These are phyloP conservation scores for Ctenochaetus hawaiiensis DNA, from an alignment of 2,797 vertebrate species.

Conservation along the genomic window DNA sequence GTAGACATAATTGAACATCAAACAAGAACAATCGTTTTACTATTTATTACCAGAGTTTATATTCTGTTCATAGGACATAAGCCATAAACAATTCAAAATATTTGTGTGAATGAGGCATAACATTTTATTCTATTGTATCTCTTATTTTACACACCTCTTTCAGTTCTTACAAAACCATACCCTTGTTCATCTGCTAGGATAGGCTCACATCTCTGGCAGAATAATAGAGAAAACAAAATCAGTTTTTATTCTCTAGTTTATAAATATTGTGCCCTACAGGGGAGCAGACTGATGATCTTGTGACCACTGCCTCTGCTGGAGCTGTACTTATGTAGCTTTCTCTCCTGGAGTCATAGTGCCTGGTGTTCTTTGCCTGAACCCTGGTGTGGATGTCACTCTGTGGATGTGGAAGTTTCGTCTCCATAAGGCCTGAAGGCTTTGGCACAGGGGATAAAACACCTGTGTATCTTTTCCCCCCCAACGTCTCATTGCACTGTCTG, in stretches of 20 bases:
- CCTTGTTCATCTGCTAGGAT: background rate
- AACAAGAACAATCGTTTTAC: background rate
- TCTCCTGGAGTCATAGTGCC: slow-evolving; percentile 3
- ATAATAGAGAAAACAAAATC: background rate
- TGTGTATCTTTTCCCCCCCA: slow-evolving; percentile 10
- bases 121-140: background rate
- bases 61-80: background rate
- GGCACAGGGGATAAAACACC: slow-evolving; percentile 26
- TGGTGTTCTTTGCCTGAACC: slow-evolving; percentile 16
- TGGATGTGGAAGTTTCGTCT: slow-evolving; percentile 1
- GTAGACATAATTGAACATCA: background rate
- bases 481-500: slow-evolving; percentile 47
- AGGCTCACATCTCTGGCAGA: background rate
- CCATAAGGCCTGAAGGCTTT: slow-evolving; percentile 13
- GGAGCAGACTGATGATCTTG: slow-evolving; percentile 46
- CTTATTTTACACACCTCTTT: background rate
- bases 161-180: background rate
- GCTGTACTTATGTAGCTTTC: background rate
- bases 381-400: slow-evolving; percentile 13
- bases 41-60: background rate
- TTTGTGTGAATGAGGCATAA: background rate
- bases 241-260: background rate
- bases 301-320: background rate
- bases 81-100: background rate
- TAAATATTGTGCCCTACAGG: background rate